Base-by-base conservation (phyloP, 2,888 invertebrate species). In the Tryphoninae sp. region DNA sequence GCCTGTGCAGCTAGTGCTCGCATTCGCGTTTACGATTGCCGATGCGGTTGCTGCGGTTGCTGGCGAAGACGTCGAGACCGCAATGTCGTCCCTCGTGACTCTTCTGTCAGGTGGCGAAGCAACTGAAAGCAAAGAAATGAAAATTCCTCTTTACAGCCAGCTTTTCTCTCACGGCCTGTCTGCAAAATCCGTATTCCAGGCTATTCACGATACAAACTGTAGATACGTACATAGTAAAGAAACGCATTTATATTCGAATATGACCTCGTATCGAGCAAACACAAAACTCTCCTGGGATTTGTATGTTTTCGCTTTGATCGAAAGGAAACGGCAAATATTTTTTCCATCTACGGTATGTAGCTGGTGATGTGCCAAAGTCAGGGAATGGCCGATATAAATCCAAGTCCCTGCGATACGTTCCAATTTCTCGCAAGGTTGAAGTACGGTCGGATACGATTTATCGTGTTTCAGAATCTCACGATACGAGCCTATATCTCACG, bases 81-180 rank as follows among this genome's bases (percentile, higher is more conserved):
- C 91, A 80, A 92, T 92, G 90, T 95, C 95, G 91, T 95, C 95
- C 90, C 93, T 94, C 86, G 94, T 91, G 89, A 91, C 93, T 91
- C 93, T 92, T 91, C 94, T 93, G 92, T 96, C 96, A 87, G 96
- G 96, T 86, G 96, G 96, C 93, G 96, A 96, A 92, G 96, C 96
- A 94, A 96, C 96, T 96, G 95, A 78, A 95, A 95, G 91, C 91
- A 81, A 85, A 77, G 53, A 79, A 78, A 87, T 55, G 64, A 65
- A 73, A 75, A 58, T 45, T 62, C 42, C 16, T 77, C 33, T 19
- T 76, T 79, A 76, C 42, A 68, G n/a, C 19, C 2, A 51, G 16
- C 19, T 55, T 69, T 58, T 23, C 33, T 33, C 62, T 59, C 26
- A 11, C 16, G 22, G 55, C 55, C 8, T 33, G 4, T 26, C n/a